phyloP scores from a whole-genome alignment of 2,888 invertebrate species.

The Plusia festucae region DNA sequence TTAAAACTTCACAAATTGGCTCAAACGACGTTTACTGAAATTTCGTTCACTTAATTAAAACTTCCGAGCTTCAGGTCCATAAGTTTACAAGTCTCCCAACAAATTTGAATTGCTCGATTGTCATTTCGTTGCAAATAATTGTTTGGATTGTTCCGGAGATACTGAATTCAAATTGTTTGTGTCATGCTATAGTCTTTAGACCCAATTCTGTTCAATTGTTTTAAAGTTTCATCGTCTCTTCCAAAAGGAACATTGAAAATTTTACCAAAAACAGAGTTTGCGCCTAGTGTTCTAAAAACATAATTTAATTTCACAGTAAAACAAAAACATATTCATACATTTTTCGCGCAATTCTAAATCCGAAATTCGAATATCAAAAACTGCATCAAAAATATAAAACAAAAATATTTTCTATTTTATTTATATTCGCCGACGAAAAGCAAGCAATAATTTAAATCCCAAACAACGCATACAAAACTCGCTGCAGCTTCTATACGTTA shows the following conservation, averaged over 20 bases:
- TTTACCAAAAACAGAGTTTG: background rate
- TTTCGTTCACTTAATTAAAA: conserved; percentile 83
- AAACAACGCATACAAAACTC: conserved; percentile 21
- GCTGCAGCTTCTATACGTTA: conserved; percentile 23
- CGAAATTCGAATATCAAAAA: background rate
- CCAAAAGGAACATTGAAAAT: background rate
- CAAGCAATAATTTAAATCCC: conserved; percentile 10
- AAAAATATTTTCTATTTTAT: background rate
- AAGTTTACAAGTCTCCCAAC: conserved; percentile 62
- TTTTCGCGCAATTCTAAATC: conserved; percentile 8
- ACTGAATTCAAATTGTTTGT: conserved; percentile 49
- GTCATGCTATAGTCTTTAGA: conserved; percentile 28
- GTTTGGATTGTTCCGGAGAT: conserved; percentile 43
- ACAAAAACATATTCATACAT: too few relatives aligned
- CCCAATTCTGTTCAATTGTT: conserved; percentile 26
- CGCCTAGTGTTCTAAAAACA: too few relatives aligned
- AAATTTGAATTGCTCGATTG: conserved; percentile 65
- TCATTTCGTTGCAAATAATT: conserved; percentile 58
- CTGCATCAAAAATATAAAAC: background rate
- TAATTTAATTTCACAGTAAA: too few relatives aligned
- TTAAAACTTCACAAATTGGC: conserved; percentile 82
- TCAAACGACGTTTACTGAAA: conserved; percentile 73
- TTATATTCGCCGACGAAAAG: background rate
- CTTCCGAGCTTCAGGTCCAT: conserved; percentile 67
- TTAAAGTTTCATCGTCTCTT: background rate